A percentile compares a stretch with the other conserved stretches of the same genome.
Evolutionary conservation across 2,797 vertebrate species (phyloP).

Genomic region (Girardinus metallicus): DNA sequence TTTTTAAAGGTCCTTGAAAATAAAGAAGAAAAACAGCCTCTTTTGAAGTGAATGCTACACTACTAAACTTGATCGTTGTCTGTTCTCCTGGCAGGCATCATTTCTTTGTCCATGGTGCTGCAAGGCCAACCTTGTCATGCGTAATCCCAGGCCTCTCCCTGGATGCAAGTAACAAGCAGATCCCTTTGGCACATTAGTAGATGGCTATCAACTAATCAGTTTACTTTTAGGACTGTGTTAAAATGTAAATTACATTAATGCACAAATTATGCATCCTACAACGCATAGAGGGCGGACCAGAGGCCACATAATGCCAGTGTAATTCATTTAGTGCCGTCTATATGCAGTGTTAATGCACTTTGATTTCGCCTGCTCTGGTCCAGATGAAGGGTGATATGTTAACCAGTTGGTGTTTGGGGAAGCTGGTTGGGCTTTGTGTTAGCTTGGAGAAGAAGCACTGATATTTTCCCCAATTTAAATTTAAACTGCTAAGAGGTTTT

Average conservation of each 20-base stretch:
- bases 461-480: slow-evolving; percentile 71
- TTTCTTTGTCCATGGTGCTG: slow-evolving; percentile 69
- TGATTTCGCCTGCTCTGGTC: slow-evolving; percentile 80
- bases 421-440: slow-evolving; percentile 68
- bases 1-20: slow-evolving; percentile 76
- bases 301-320: slow-evolving; percentile 79
- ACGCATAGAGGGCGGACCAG: slow-evolving; percentile 76
- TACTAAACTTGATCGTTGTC: slow-evolving; percentile 71
- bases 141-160: slow-evolving; percentile 75
- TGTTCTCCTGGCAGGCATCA: slow-evolving; percentile 59
- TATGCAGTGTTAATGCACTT: slow-evolving; percentile 84
- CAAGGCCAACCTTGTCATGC: slow-evolving; percentile 74
- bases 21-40: slow-evolving; percentile 71
- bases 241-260: slow-evolving; percentile 88
- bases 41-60: slow-evolving; percentile 67
- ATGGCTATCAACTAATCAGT: slow-evolving; percentile 86
- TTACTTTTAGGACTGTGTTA: slow-evolving; percentile 85
- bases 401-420: slow-evolving; percentile 73
- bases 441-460: slow-evolving; percentile 61
- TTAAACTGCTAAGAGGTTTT: slow-evolving; percentile 73
- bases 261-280: slow-evolving; percentile 84
- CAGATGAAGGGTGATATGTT: slow-evolving; percentile 71
- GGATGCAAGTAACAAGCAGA: slow-evolving; percentile 75
- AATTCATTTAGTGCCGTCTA: slow-evolving; percentile 81
- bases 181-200: slow-evolving; percentile 82